phyloP scores from a whole-genome alignment of 1,140 invertebrate species.

The Trichoplusia ni region DNA sequence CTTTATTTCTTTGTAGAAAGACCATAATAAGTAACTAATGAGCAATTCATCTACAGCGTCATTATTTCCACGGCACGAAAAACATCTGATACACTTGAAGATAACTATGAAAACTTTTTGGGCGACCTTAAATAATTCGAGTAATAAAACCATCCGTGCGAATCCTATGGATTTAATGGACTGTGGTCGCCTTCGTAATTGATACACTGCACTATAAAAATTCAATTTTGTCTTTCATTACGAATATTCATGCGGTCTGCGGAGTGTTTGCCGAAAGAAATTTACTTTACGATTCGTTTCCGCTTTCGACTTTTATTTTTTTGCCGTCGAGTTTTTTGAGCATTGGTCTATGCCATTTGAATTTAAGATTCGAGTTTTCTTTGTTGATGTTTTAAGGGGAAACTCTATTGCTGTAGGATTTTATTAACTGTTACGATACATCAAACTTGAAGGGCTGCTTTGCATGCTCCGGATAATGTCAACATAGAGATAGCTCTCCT shows the following conservation, averaged over 20 bases:
- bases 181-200: constrained; percentile 20
- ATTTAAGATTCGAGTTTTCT: no score
- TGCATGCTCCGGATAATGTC: no score
- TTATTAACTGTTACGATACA: no score
- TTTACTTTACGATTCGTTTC: constrained; percentile 18
- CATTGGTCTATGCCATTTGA: no score
- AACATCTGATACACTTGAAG: neutral
- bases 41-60: no score
- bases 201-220: constrained; percentile 30
- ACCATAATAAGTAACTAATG: no score
- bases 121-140: constrained; percentile 36
- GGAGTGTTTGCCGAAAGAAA: constrained; percentile 9
- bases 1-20: no score
- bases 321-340: no score
- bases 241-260: constrained; percentile 6
- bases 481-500: no score
- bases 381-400: no score
- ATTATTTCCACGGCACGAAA: neutral
- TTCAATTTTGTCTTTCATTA: constrained; percentile 23
- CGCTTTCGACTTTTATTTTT: constrained; percentile 7
- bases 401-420: no score
- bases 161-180: constrained; percentile 36
- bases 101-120: neutral
- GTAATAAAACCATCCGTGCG: constrained; percentile 42
- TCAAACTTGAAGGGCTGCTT: no score